Base-by-base conservation (phyloP, 1,140 invertebrate genomes). In the Atta texana region DNA sequence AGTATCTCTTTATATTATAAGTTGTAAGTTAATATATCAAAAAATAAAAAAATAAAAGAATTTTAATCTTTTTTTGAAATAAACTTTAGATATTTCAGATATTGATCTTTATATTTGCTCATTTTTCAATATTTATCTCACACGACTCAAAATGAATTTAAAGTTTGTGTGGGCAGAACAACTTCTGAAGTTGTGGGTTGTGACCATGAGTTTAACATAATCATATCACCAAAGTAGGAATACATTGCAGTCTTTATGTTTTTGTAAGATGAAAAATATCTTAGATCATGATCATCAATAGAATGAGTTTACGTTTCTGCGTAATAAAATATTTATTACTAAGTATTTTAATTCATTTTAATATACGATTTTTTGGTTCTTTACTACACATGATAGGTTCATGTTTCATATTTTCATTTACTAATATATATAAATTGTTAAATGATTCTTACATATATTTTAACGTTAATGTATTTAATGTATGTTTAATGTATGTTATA, bases 151-250 rank as follows among this genome's bases (percentile, higher is more conserved):
- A 77, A 74, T 68, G 72, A 66, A 57, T 81, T 69, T 39, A 81
- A 86, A 59, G 14, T 61, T 61, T 14, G 88, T 88, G 93, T 93
- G 88, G 92, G 93, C 63, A 88, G 91, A 93, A 93, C 92, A 92
- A 93, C 80, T 93, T 93, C 78, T 92, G 88, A 87, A 87, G 86
- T 88, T 91, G 93, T 93, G 87, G 93, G 91, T 78, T 90, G 92
- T 92, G 91, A 92, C 92, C 92, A 92, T 93, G 91, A 91, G 87
- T 85, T 90, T 89, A 89, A 89, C 87, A 89, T 76, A 92, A 90
- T 89, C 87, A 88, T 92, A 85, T 88, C 24, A 24, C 88, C 88
- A 90, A 91, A 92, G 80, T 89, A 92, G 89, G 88, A 91, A 69
- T 85, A 87, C 87, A 63, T 66, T 18, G 34, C 53, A 77, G 44